A percentile compares a stretch with the other conserved stretches of the same genome.
phyloP scores from a whole-genome alignment of 2,888 invertebrate genomes.

The Pristionchus maxplancki region DNA sequence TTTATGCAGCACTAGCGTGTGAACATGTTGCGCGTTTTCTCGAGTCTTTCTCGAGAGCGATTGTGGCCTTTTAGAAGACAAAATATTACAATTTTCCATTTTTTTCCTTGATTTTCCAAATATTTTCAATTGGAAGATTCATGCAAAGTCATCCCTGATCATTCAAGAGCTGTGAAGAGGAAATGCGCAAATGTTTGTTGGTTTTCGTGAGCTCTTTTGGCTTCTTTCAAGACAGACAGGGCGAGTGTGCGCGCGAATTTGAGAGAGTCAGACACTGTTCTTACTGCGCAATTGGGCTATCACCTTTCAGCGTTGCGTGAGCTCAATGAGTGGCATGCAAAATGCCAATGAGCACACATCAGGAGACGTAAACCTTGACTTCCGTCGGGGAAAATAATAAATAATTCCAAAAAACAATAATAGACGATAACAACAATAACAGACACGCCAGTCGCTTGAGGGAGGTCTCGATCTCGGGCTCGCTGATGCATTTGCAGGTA shows the following conservation, averaged over 20 bases:
- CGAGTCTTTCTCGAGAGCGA: no score
- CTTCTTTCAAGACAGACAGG: no score
- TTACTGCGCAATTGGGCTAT: background rate
- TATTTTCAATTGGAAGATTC: background rate
- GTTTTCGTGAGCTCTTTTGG: no score
- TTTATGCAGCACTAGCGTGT: background rate
- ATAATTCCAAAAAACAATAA: background rate
- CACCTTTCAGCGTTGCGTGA: conserved; percentile 5
- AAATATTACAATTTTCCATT: no score
- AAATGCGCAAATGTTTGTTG: background rate
- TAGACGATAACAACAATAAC: background rate
- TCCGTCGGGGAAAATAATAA: background rate
- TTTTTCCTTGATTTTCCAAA: no score
- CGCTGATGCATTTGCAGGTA: conserved; percentile 35
- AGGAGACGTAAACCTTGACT: background rate
- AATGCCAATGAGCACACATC: background rate
- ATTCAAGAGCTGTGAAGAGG: background rate
- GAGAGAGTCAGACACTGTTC: no score
- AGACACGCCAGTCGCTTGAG: conserved; percentile 33
- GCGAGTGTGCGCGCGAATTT: no score
- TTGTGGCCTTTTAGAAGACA: no score
- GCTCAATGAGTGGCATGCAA: background rate
- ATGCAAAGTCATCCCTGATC: background rate
- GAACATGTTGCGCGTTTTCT: conserved; percentile 43
- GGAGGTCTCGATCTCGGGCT: conserved; percentile 12